A percentile compares a stretch with the other conserved stretches of the same genome.
Evolutionary conservation across 2,797 vertebrate genomes (phyloP).

Genomic region (Eidolon dupreanum): DNA sequence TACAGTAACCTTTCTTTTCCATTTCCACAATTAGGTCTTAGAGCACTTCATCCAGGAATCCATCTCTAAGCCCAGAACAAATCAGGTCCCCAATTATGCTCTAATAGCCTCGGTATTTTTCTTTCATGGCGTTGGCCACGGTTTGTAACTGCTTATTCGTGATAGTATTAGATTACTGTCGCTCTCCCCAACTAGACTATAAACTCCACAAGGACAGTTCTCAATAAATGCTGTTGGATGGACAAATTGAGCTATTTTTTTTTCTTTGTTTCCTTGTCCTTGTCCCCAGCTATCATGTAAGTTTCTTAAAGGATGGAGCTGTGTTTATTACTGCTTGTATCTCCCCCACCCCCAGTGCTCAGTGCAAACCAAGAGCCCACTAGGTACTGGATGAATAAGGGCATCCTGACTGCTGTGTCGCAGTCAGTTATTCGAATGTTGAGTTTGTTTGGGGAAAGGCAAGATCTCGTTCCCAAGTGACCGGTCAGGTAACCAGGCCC

Average conservation of each 20-base stretch:
- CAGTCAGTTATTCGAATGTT: no score
- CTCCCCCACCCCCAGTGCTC: not conserved
- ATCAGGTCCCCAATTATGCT: not conserved
- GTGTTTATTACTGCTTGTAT: not conserved
- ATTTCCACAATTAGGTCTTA: not conserved
- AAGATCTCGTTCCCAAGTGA: not conserved
- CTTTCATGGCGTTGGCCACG: not conserved
- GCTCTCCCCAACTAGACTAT: not conserved
- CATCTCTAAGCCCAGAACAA: not conserved
- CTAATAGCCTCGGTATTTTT: not conserved
- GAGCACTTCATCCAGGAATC: accelerated
- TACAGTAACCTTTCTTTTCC: not conserved
- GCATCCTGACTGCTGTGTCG: not conserved
- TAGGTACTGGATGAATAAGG: not conserved
- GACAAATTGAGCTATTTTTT: not conserved
- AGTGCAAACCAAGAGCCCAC: not conserved
- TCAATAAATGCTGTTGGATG: not conserved
- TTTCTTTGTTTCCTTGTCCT: not conserved
- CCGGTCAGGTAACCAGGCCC: not conserved
- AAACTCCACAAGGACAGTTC: not conserved
- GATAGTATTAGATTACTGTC: not conserved
- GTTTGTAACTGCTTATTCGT: not conserved
- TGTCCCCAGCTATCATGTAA: not conserved
- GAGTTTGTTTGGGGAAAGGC: not conserved
- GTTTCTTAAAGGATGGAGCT: not conserved